Evolutionary conservation across 2,888 invertebrate species (phyloP).

Genomic region (Drosophila gaucha): DNA sequence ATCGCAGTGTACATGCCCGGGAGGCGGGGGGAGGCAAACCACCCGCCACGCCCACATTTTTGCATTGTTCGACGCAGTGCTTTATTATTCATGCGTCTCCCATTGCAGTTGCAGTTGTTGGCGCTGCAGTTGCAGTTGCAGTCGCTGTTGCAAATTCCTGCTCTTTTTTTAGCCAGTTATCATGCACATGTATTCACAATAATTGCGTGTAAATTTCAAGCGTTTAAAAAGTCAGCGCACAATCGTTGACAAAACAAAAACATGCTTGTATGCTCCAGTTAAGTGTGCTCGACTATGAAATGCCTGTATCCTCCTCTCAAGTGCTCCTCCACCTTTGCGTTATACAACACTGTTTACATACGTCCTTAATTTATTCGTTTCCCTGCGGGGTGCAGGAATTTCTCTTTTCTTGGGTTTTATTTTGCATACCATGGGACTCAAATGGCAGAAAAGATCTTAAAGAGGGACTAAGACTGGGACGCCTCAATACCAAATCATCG

Average conservation of each 20-base stretch:
- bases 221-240: slow-evolving; percentile 41
- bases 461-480: too few species aligned
- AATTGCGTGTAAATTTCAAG: slow-evolving; percentile 66
- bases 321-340: not conserved
- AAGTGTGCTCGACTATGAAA: slow-evolving; percentile 20
- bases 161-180: slow-evolving; percentile 26
- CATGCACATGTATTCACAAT: slow-evolving; percentile 52
- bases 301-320: not conserved
- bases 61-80: slow-evolving; percentile 48
- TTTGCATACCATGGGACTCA: too few species aligned
- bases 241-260: slow-evolving; percentile 16
- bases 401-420: too few species aligned
- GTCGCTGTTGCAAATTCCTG: slow-evolving; percentile 16
- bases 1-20: slow-evolving; percentile 25
- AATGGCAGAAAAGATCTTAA: too few species aligned
- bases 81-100: slow-evolving; percentile 51
- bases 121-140: slow-evolving; percentile 10
- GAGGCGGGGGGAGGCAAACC: slow-evolving; percentile 2
- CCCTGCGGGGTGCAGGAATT: too few species aligned
- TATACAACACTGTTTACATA: slow-evolving; percentile 1
- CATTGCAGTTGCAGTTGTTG: slow-evolving; percentile 11
- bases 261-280: not conserved
- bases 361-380: not conserved
- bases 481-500: too few species aligned
- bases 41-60: slow-evolving; percentile 13